Conservation (phyloP, 2,888 invertebrate species). For the Dicranocentrus wangi region DNA sequence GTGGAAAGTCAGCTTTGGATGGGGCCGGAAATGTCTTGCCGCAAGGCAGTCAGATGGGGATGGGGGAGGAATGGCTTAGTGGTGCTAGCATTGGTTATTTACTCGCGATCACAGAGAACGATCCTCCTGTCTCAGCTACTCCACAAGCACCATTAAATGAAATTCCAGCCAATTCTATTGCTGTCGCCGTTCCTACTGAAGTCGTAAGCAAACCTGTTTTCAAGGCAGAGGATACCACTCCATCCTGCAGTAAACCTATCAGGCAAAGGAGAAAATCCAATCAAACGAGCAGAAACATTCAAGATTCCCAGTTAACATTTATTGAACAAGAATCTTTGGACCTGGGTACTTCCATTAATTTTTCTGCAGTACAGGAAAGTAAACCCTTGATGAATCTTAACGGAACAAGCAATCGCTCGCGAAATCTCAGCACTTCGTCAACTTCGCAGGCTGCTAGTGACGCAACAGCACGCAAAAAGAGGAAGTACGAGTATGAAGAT, state of each 20-base stretch:
- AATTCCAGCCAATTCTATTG: too few species aligned
- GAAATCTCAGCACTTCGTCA: conserved; percentile 2
- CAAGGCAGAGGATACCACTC: neutral
- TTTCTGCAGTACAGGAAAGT: neutral
- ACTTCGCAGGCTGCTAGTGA: conserved; percentile 29
- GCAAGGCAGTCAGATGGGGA: neutral
- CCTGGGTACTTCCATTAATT: neutral
- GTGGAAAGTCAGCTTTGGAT: neutral
- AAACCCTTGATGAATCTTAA: conserved; percentile 7
- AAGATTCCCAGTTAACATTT: conserved; percentile 14
- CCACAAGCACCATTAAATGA: too few species aligned
- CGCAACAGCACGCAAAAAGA: conserved; percentile 18
- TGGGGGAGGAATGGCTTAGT: conserved; percentile 3
- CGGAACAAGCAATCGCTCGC: conserved; percentile 23
- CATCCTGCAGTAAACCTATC: neutral
- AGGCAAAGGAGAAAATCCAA: conserved; percentile 34
- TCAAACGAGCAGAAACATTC: conserved; percentile 18
- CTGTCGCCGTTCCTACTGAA: too few species aligned
- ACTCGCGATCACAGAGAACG: conserved; percentile 8
- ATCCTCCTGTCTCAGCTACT: too few species aligned
- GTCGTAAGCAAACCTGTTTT: too few species aligned
- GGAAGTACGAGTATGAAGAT: conserved; percentile 69
- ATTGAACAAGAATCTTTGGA: conserved; percentile 26
- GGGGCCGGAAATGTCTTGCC: too few species aligned
- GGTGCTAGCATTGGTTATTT: neutral